Evolutionary conservation across 2,113 vertebrate genomes (phyloP).

Genomic region (Plecotus auritus): DNA sequence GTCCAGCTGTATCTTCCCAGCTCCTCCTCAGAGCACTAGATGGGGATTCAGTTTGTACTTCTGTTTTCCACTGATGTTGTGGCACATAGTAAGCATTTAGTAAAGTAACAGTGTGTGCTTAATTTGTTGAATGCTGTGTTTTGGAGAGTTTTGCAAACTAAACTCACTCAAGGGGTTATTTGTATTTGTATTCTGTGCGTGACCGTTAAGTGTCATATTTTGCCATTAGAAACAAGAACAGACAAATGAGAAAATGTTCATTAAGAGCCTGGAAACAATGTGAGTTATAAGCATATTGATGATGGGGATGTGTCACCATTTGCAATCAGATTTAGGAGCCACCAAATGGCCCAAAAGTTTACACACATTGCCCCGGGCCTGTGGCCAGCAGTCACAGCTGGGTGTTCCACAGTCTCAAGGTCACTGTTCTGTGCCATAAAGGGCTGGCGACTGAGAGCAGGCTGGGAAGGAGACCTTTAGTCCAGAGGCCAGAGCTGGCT

Average conservation of each 20-base stretch:
- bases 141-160: neutral
- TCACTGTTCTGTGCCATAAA: neutral
- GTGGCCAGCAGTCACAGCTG: neutral
- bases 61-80: neutral
- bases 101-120: neutral
- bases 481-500: neutral
- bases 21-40: fast-evolving
- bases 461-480: neutral
- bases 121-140: neutral
- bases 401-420: neutral
- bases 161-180: neutral
- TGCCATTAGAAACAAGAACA: neutral
- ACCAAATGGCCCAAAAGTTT: neutral
- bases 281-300: neutral
- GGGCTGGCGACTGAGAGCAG: neutral
- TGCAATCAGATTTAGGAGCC: neutral
- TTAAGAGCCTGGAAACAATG: neutral
- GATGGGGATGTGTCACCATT: neutral
- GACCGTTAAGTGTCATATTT: neutral
- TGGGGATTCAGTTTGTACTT: neutral
- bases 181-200: fast-evolving
- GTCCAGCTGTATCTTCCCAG: neutral
- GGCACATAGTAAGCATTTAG: neutral
- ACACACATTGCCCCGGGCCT: neutral
- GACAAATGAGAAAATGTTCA: neutral